Base-by-base conservation (phyloP, 37 sponge, comb jelly and placozoan species). In the Ianthella basta region DNA sequence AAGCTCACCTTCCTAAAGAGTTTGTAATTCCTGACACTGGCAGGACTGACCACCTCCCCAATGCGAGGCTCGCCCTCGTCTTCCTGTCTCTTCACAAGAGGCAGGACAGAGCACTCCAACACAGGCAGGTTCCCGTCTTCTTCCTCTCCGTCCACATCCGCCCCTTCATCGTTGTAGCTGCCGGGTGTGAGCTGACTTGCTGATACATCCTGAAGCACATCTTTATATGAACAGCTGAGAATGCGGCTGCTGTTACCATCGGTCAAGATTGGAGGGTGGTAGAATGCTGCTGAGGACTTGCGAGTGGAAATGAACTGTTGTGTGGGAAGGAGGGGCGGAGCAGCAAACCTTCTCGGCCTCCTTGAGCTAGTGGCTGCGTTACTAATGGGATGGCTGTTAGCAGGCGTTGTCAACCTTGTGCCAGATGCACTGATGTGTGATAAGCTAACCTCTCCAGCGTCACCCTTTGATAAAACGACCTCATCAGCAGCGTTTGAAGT, bases 231-330 rank as follows among this genome's bases (percentile, higher is more conserved):
- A 6, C 34, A 69, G 35, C 12, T 30, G 21, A 75, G 78, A 53
- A 75, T 75, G 20, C 38, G 37, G 21, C 78, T 75, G n/a, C 6
- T 24, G 20, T 75, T 24, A 30, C 34, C 33, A 41, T 75, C 78
- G 6, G 21, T 41, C 24, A 44, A 40, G 38, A 75, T 10, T 36
- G 78, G 78, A 53, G 78, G 78, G 54, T 75, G 78, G 25, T 75
- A 41, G 78, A 53, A 75, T 18, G 78, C 44, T 75, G 37, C 38
- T 12, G 78, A 75, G 0, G 78, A 36, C 37, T 75, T 75, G 25
- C 78, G 44, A 21, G 54, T 50, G n/a, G 78, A 75, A 50, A 75
- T 75, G 25, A 41, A 75, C 25, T 18, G 18, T 2, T 19, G 18
- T 19, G 54, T 13, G 24, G 64, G 5, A 5, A 61, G 24, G 40